phyloP scores from a whole-genome alignment of 2,113 vertebrate species.

The Chitala chitala region DNA sequence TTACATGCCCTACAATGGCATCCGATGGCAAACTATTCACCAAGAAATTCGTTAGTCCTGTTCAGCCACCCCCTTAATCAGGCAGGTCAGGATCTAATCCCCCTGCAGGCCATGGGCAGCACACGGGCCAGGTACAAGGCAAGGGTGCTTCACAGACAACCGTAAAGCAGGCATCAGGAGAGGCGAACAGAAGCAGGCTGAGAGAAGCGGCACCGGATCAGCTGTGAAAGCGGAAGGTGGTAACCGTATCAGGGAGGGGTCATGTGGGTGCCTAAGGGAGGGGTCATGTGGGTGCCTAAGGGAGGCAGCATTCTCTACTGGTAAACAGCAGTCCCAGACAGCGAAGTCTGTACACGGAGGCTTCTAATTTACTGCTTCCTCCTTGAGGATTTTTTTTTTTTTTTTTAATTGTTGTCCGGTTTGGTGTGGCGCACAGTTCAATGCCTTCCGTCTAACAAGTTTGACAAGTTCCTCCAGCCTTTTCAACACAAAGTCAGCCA shows the following conservation, averaged over 20 bases:
- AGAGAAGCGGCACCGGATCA: background rate
- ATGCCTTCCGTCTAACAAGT: background rate
- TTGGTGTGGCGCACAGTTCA: background rate
- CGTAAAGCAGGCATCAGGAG: background rate
- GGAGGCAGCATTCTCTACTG: constrained; percentile 9
- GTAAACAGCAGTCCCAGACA: background rate
- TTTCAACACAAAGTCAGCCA: no score
- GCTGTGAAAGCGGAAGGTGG: constrained; percentile 2
- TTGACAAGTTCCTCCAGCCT: no score
- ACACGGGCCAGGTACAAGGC: background rate
- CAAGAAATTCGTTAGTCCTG: no score
- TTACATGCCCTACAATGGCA: no score
- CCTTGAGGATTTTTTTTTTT: background rate
- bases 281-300: constrained; percentile 18
- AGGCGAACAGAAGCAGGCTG: background rate
- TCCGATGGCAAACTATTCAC: background rate
- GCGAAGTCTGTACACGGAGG: background rate
- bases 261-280: constrained; percentile 16
- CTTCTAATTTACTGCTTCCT: background rate
- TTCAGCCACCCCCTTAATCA: no score
- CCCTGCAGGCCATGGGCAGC: background rate
- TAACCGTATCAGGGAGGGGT: background rate
- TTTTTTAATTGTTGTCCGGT: background rate
- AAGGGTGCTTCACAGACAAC: background rate
- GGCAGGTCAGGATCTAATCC: background rate